Base-by-base conservation (phyloP, 53 echinoderm and acorn worm genomes). In the Echinarachnius parma region DNA sequence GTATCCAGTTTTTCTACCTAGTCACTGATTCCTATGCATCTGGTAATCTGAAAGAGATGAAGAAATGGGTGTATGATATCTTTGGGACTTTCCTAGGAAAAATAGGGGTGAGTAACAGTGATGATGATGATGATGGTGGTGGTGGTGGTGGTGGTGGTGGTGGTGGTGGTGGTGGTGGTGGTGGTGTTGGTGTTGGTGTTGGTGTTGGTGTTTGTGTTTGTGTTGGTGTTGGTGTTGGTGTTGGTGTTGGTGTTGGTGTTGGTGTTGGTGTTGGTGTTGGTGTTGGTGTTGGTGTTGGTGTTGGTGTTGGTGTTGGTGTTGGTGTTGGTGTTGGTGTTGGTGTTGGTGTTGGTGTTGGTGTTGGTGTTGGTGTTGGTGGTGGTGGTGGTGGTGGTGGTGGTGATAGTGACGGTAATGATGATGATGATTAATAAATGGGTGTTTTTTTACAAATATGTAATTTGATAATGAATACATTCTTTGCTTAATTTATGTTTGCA, bases 11-110 rank as follows among this genome's bases (percentile, higher is more conserved):
- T 67, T 95, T 95, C 48, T 95, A 95, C 82, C 48, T 95, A 31
- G 96, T 95, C 9, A 95, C 91, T 1, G 96, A 95, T 35, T 82
- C 81, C 47, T 95, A 87, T 61, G 81, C 84, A 25, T 81, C 56
- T 10, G 96, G 96, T 4, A 84, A 61, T 44, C 57, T 85, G 9
- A 91, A 80, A 31, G 96, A 95, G 26, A 91, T 95, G 96, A 95
- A 80, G 82, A 95, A 91, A 70, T 95, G 96, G 96, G 84, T 81
- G 4, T 95, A 95, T 72, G 96, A 95, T 70, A 95, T 95, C 19
- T 95, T 91, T 70, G 87, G 90, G 19, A 84, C 96, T 15, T 95
- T 95, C 61, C 69, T 95, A 4, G 91, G 87, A 9, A 84, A 61
- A 10, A 56, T 58, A 45, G 90, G 87, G 53, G 96, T 95, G 63